A percentile compares a stretch with the other conserved stretches of the same genome.
phyloP scores from a whole-genome alignment of 2,888 invertebrate species.

The Eumacrocentrus americanus region DNA sequence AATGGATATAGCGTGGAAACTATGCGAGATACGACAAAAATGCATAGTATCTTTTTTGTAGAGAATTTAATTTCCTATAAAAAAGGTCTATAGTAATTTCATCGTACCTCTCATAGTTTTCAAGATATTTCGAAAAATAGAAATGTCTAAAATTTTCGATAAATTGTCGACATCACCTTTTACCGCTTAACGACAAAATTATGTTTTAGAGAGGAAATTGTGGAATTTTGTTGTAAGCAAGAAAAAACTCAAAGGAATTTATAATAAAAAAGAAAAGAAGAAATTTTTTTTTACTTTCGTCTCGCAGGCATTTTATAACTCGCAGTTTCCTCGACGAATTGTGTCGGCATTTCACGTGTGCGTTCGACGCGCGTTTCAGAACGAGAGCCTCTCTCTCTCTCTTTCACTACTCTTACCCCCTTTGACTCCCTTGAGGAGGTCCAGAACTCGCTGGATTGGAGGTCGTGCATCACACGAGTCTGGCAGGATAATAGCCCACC shows the following conservation, averaged over 20 bases:
- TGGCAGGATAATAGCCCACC: constrained; percentile 60
- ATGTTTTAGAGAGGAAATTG: too few relatives aligned
- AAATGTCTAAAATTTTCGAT: too few relatives aligned
- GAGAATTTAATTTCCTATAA: too few relatives aligned
- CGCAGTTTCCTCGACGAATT: constrained; percentile 1
- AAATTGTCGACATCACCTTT: too few relatives aligned
- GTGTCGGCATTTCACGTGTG: constrained; percentile 9
- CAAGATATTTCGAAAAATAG: too few relatives aligned
- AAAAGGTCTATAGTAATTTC: background rate
- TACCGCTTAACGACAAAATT: too few relatives aligned
- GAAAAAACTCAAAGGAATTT: background rate
- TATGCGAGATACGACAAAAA: background rate
- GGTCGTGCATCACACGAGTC: constrained; percentile 59
- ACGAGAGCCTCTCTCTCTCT: constrained; percentile 4
- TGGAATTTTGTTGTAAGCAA: background rate
- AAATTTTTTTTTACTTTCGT: background rate
- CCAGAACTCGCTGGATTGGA: constrained; percentile 45
- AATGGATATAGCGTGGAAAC: too few relatives aligned
- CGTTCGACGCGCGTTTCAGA: constrained; percentile 5
- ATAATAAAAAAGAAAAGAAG: background rate
- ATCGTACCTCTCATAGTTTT: too few relatives aligned
- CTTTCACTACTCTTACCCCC: constrained; percentile 1
- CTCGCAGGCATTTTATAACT: background rate
- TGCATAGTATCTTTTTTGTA: too few relatives aligned
- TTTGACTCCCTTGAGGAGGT: constrained; percentile 35